Evolutionary conservation across 2,888 invertebrate genomes (phyloP), one percentile per base, ranked within the genome.

Genomic region (Malthinus flaveolus): DNA sequence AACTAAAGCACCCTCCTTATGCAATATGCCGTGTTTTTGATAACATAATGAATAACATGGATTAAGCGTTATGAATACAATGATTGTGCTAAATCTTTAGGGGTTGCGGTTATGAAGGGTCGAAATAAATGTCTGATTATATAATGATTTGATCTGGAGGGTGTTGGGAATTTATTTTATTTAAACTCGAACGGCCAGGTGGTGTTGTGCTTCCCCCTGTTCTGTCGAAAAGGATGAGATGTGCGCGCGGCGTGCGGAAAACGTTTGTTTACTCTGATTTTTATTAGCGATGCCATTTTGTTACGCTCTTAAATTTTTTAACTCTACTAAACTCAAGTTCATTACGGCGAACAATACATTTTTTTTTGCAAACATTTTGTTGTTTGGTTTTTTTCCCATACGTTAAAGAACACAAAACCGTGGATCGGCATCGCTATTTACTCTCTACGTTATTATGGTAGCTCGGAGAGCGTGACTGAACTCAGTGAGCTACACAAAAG

Each of bases 391-490:
- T 54, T 58, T 52, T 49, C 32, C 32, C 33, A 33, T 36, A 46
- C 37, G 36, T 35, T 42, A 13, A 42, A 35, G 49, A 59, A 59
- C 45, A 53, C 45, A 59, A 50, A 59, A 59, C 50, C 49, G 49
- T 55, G 46, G 56, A 51, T 49, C 56, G 60, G 55, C 49, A 56
- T 56, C 35, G 49, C 52, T 53, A 53, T 61, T 61, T 61, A 61
- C 49, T 49, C 49, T 49, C 53, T 51, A 56, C 51, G 49, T 56
- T 61, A 46, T 56, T 61, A 52, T 60, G 56, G 61, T 58, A 56
- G 61, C 55, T 62, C 61, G 52, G 58, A 36, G 50, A 63, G 63
- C 63, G 63, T 63, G 63, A 63, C 63, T 48, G 52, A 52, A 55
- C 47, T 49, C 59, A 59, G 55, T 53, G 50, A 52, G 53, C 56